These are phyloP conservation scores for Anthophora plumipes DNA, from an alignment of 2,888 invertebrate species.

Conservation along the genomic window DNA sequence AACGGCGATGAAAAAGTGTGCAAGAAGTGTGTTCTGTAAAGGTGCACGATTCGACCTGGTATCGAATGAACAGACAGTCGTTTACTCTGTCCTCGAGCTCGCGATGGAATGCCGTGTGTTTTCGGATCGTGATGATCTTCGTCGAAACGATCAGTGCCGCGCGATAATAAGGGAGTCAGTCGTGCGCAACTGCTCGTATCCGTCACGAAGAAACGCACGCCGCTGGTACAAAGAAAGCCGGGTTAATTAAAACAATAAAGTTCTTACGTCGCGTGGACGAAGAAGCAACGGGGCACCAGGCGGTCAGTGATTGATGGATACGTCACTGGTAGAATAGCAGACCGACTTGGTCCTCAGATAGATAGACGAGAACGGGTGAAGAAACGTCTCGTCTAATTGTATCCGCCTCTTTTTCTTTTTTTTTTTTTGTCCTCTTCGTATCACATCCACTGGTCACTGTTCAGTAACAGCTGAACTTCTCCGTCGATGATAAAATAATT, in stretches of 20 bases:
- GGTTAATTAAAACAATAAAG: constrained; percentile 68
- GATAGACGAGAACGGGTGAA: constrained; percentile 28
- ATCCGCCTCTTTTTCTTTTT: constrained; percentile 44
- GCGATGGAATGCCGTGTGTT: constrained; percentile 37
- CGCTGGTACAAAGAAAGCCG: constrained; percentile 29
- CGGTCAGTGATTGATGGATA: constrained; percentile 59
- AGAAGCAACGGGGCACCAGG: constrained; percentile 29
- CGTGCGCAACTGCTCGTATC: constrained; percentile 30
- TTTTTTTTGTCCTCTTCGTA: constrained; percentile 2
- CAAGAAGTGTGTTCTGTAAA: neutral
- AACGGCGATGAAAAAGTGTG: neutral
- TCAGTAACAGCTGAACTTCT: constrained; percentile 46
- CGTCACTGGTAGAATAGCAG: constrained; percentile 59
- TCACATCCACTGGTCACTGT: constrained; percentile 30
- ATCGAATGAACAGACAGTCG: constrained; percentile 19
- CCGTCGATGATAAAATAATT: constrained; percentile 56
- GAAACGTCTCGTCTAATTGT: constrained; percentile 59
- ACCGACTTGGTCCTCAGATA: constrained; percentile 30
- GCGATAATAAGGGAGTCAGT: constrained; percentile 44
- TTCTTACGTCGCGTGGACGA: constrained; percentile 49
- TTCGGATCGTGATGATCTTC: constrained; percentile 49
- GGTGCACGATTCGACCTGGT: constrained; percentile 10
- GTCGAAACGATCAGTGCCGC: constrained; percentile 38
- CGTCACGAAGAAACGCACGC: constrained; percentile 28
- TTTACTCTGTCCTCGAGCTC: constrained; percentile 27